Evolutionary conservation across 2,113 vertebrate species (phyloP).

Genomic region (Nesoenas mayeri): DNA sequence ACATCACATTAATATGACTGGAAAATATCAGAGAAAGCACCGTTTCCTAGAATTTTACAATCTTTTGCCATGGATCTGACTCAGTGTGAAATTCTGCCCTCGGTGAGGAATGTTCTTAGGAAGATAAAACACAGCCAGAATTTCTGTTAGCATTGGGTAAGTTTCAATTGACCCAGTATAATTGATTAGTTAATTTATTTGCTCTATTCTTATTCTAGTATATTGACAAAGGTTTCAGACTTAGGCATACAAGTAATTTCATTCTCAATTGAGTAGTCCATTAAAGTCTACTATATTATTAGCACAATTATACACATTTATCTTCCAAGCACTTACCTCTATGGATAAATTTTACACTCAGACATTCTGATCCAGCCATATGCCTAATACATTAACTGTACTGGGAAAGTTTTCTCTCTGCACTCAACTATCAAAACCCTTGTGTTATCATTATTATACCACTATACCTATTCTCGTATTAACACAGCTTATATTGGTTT

Average conservation of each 20-base stretch:
- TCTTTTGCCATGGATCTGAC: not conserved
- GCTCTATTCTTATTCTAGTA: not conserved
- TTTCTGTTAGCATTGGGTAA: not conserved
- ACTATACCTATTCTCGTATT: not conserved
- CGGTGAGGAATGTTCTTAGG: not conserved
- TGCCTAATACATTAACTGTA: not conserved
- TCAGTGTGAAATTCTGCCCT: not conserved
- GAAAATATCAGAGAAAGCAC: not conserved
- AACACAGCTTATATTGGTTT: not conserved
- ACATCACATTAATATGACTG: not conserved
- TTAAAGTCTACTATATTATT: constrained; percentile 22
- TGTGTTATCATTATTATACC: not conserved
- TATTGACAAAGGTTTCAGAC: constrained; percentile 29
- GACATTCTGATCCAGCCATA: not conserved
- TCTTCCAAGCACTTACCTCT: not conserved
- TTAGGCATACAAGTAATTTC: not conserved
- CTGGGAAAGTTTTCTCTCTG: not conserved
- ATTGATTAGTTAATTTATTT: constrained; percentile 25
- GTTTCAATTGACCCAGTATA: not conserved
- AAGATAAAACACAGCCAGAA: not conserved
- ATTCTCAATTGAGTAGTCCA: not conserved
- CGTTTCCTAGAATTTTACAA: not conserved
- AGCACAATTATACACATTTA: not conserved
- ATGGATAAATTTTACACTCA: not conserved
- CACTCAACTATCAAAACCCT: not conserved